Evolutionary conservation across 2,888 invertebrate genomes (phyloP), one percentile per base, ranked within the genome.

Genomic region (Aporophyla nigra): DNA sequence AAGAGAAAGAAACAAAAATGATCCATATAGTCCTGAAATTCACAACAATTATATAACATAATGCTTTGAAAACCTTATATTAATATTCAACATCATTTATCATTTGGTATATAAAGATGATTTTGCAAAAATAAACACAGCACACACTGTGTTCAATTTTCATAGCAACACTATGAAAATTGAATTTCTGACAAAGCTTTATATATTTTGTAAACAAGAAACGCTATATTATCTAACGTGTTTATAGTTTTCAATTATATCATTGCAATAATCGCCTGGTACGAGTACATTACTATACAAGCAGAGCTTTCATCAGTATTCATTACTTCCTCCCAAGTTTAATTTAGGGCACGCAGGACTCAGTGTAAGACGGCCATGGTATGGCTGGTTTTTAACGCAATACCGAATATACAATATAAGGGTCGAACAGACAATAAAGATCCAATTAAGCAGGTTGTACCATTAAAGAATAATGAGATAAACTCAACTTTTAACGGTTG

Each of bases 391-490:
- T 66, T 68, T 19, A 59, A 66, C 6, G 21, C 59, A 53, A 19
- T 6, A 4, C 53, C 33, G 33, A 16, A 67, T 53, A n/a, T 2
- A 67, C 67, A 53, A 51, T n/a, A 10, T 53, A 33, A n/a, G 49
- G 5, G 2, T 7, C 21, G n/a, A 71, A 16, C 40, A 6, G 27
- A 33, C 24, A 1, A 53, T 80, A 65, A 51, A 72, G 14, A 5
- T 9, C 21, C 56, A 49, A 65, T 80, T 54, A 73, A 65, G 40
- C 12, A 78, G 59, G 65, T 65, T 59, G 80, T 53, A 49, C 14
- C 63, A 65, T 78, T 80, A 80, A 78, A 80, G 19, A 78, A 21
- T 53, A 59, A 68, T 68, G 51, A 69, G 27, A 81, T 69, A 69
- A 75, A 65, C 54, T 53, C 63, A 5, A 51, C 40, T 49, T 53